Evolutionary conservation across 2,797 vertebrate genomes (phyloP), one percentile per base, ranked within the genome.

Genomic region (Diglossa cyanea): DNA sequence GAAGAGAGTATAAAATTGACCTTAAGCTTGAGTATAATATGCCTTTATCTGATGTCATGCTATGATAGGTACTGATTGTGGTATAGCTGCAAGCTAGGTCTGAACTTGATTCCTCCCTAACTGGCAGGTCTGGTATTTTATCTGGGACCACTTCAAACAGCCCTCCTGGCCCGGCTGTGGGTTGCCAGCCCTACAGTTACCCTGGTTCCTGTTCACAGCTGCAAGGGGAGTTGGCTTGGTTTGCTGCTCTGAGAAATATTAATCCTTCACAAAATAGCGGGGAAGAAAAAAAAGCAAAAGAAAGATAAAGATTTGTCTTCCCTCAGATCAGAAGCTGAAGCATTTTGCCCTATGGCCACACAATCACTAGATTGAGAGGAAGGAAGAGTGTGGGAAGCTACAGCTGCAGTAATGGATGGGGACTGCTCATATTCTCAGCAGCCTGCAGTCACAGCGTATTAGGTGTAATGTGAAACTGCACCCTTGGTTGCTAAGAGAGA

Each of bases 401-500:
- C 74, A 94, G 80, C 78, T 72, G 77, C 2, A 63, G 67, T 76
- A 93, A 89, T 87, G 81, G 89, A 91, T 81, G 84, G 63, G 74
- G 75, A 82, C 60, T 76, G 93, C 91, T 94, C 80, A 15, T 86
- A 53, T 58, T 92, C 92, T 87, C 71, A 82, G 79, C 96, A 95
- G 91, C 74, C 91, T 81, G 71, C 86, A 94, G 84, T 87, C 96
- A 82, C 74, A 63, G 74, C 23, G 77, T 67, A 89, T 93, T 92
- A 94, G 91, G 84, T 82, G 93, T 76, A 91, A 94, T 12, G 81
- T 91, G 93, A 94, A 94, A 89, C 91, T 92, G 91, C 75, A 79
- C 71, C 77, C 84, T 85, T 60, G 94, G 93, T 94, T 96, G 93
- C 95, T 96, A 93, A 88, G 87, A 66, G 89, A 94, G 90, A 88